A percentile compares a stretch with the other conserved stretches of the same genome.
These are phyloP conservation scores for Scyliorhinus canicula DNA, from an alignment of 2,797 vertebrate species.

Conservation along the genomic window DNA sequence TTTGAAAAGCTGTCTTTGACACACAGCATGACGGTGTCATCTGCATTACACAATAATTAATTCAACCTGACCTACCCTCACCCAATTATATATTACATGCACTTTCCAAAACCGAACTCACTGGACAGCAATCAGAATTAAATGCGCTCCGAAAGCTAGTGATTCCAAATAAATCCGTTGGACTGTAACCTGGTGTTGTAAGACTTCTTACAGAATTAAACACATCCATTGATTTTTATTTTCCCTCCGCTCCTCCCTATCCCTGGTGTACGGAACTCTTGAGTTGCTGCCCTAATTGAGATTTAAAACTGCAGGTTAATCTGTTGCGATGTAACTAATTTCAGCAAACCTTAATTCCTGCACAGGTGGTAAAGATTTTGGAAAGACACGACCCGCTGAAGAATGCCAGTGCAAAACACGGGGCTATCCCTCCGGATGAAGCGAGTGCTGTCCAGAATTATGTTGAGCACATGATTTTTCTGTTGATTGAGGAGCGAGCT, in stretches of 20 bases:
- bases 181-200: too few species aligned
- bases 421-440: conserved; percentile 78
- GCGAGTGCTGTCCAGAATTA: conserved; percentile 95
- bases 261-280: neutral
- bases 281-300: neutral
- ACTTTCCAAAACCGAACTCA: neutral
- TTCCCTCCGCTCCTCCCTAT: neutral
- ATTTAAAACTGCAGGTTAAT: neutral
- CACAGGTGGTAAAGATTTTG: conserved; percentile 89
- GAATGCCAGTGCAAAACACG: conserved; percentile 62
- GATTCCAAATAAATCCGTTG: too few species aligned
- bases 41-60: neutral
- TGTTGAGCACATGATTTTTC: conserved; percentile 92
- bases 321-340: neutral
- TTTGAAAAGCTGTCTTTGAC: neutral
- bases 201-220: neutral
- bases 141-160: too few species aligned
- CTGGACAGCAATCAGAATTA: neutral
- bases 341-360: conserved; percentile 43
- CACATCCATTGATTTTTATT: neutral
- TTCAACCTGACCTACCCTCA: neutral
- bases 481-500: conserved; percentile 83
- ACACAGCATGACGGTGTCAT: neutral
- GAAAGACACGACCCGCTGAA: conserved; percentile 92
- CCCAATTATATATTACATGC: neutral